Evolutionary conservation across 1,140 invertebrate genomes (phyloP).

Genomic region (Drosophila ananassae): DNA sequence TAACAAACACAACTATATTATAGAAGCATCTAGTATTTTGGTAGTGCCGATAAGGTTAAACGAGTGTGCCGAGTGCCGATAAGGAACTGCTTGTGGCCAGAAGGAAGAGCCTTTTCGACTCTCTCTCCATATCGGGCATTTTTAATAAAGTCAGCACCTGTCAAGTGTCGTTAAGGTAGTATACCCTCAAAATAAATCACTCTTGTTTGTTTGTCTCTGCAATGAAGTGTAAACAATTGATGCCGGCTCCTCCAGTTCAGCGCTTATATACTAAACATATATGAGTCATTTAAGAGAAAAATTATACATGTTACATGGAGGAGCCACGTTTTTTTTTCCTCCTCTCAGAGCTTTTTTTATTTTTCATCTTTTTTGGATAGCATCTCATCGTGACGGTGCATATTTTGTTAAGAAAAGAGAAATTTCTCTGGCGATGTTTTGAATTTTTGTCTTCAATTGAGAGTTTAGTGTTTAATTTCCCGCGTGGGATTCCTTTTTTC

Average conservation of each 20-base stretch:
- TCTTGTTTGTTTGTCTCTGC: slow-evolving; percentile 21
- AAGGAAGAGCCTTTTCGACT: neutral
- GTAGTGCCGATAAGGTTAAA: slow-evolving; percentile 21
- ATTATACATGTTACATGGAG: neutral
- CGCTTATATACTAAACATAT: neutral
- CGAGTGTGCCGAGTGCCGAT: neutral
- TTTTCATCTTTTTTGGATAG: slow-evolving; percentile 5
- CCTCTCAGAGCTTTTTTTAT: slow-evolving; percentile 1
- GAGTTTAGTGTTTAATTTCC: neutral
- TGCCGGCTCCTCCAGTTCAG: slow-evolving; percentile 21
- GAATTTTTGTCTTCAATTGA: slow-evolving; percentile 11
- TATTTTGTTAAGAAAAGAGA: slow-evolving; percentile 9
- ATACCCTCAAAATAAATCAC: slow-evolving; percentile 21
- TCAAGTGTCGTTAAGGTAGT: slow-evolving; percentile 32
- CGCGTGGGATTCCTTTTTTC: slow-evolving; percentile 14
- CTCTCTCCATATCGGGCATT: neutral
- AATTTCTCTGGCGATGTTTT: slow-evolving; percentile 14
- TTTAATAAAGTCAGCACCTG: slow-evolving; percentile 16
- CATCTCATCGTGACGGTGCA: slow-evolving; percentile 35
- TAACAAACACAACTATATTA: slow-evolving; percentile 8
- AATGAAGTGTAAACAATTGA: slow-evolving; percentile 27
- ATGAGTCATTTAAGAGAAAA: neutral
- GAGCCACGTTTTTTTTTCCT: slow-evolving; percentile 15
- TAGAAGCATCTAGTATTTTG: slow-evolving; percentile 13
- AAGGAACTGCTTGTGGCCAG: neutral